Base-by-base conservation (phyloP, 2,888 invertebrate genomes). In the Rotaria socialis region DNA sequence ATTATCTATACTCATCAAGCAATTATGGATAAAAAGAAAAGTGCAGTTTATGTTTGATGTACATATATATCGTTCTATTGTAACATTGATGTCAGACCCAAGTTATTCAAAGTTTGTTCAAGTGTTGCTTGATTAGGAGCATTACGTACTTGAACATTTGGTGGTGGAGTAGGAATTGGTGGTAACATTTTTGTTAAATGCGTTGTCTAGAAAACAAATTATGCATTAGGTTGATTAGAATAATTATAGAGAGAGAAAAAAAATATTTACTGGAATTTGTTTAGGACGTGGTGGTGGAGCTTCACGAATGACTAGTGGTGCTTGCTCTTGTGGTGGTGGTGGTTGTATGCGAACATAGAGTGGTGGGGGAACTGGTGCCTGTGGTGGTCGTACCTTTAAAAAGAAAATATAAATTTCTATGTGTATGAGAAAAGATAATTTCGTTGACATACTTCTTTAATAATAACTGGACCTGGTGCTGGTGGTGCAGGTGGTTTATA, bases 241-340 rank as follows among this genome's bases (percentile, higher is more conserved):
- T 41, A 0, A 2, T 24, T 56, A 55, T 5, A 11, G 19, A 55
- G 19, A 19, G 6, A 24, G 22, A 22, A 55, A 16, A 55, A 16
- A 16, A 16, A 27, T 60, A 24, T n/a, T 67, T 67, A 67, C 67
- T 3, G 67, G 67, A 67, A 67, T 14, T 35, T 27, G 35, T 67
- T 35, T 35, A 6, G 67, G 67, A n/a, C 6, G n/a, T 27, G 60
- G 41, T n/a, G 84, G 84, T 35, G 84, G 84, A 27, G n/a, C n/a
- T 55, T 85, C 85, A 19, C 56, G n/a, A 35, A 85, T 35, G 41
- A 85, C 50, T 35, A 85, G 10, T 56, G 85, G 85, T n/a, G 85
- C 16, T 55, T 43, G 85, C 10, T 19, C n/a, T 85, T 19, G 52
- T 56, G 85, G 55, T 47, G 55, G 85, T 56, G 85, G 85, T 41